These are phyloP conservation scores for Panthera tigris DNA, from an alignment of 2,113 vertebrate species.

Conservation along the genomic window DNA sequence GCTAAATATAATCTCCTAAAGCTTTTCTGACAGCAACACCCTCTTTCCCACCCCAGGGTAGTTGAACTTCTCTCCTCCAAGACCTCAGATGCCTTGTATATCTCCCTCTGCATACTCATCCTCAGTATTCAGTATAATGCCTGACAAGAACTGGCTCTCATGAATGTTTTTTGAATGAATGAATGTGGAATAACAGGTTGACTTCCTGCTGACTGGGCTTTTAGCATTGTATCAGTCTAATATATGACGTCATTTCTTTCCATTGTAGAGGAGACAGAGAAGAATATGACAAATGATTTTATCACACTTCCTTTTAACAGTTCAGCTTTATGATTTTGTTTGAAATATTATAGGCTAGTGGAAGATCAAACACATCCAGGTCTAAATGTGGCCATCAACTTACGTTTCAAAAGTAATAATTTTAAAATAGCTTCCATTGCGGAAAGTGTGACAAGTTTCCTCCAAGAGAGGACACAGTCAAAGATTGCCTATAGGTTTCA, in stretches of 20 bases:
- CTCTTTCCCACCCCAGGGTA: neutral
- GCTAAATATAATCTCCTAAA: neutral
- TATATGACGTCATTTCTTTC: conserved; percentile 48
- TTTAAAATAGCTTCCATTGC: neutral
- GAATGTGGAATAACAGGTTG: neutral
- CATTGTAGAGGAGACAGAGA: neutral
- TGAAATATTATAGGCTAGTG: neutral
- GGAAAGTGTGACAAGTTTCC: neutral
- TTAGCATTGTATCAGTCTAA: neutral
- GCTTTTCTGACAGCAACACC: neutral
- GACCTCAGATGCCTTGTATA: neutral
- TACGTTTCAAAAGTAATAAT: neutral
- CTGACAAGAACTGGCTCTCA: neutral
- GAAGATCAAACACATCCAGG: neutral
- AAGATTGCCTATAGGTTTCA: neutral
- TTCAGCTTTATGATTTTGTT: conserved; percentile 22
- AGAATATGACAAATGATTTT: neutral
- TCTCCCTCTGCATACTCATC: neutral
- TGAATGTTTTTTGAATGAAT: conserved; percentile 33
- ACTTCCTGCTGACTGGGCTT: conserved; percentile 39
- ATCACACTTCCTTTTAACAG: conserved; percentile 54
- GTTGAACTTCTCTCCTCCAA: neutral
- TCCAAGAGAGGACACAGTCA: neutral
- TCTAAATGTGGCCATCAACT: conserved; percentile 1
- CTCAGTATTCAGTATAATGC: neutral